A percentile compares a stretch with the other conserved stretches of the same genome.
Conservation (phyloP, 1,140 invertebrate genomes). For the Prorops nasuta region DNA sequence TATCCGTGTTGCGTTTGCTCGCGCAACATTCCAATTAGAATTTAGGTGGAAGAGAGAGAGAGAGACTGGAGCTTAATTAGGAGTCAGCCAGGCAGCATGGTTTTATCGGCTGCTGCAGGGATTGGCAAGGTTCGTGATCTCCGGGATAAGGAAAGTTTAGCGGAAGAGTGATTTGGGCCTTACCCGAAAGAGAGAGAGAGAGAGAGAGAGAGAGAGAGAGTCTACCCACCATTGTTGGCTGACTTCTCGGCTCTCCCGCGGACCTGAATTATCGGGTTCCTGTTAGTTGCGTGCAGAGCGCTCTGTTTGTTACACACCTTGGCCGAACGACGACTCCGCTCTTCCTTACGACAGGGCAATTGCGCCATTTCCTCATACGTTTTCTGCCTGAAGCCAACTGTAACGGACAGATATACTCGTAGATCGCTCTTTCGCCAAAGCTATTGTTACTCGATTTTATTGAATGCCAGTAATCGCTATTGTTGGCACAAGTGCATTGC, state of each 20-base stretch:
- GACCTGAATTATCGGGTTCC: conserved; percentile 47
- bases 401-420: conserved; percentile 28
- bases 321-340: conserved; percentile 33
- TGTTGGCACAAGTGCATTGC: conserved; percentile 5
- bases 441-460: conserved; percentile 1
- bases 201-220: background rate
- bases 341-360: conserved; percentile 49
- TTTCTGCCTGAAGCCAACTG: conserved; percentile 39
- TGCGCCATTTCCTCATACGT: conserved; percentile 47
- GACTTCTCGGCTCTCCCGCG: conserved; percentile 13
- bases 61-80: background rate
- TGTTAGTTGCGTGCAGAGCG: conserved; percentile 48
- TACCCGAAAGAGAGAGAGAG: background rate
- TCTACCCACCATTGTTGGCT: background rate
- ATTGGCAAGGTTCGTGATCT: background rate
- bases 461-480: conserved; percentile 8
- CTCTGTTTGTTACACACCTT: conserved; percentile 33
- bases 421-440: conserved; percentile 11
- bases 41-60: background rate
- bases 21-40: background rate
- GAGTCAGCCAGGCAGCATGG: background rate
- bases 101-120: background rate
- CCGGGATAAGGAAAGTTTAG: background rate
- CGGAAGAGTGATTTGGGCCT: background rate
- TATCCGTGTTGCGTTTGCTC: conserved; percentile 28